Conservation (phyloP, 2,888 invertebrate genomes). For the Heliconius aoede region DNA sequence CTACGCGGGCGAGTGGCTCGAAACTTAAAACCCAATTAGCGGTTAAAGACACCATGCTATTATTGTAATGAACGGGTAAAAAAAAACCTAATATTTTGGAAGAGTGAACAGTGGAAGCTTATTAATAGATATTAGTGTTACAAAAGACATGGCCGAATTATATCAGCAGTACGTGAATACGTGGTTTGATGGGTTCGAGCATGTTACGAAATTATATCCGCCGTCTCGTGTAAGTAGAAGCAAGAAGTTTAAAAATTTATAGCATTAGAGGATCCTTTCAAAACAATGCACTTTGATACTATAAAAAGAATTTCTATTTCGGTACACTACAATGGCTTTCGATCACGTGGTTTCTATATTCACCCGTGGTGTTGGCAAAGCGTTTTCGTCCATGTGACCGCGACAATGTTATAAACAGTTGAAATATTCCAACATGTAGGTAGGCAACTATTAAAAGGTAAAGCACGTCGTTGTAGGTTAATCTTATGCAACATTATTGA, state of each 20-base stretch:
- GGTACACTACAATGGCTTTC: slow-evolving; percentile 23
- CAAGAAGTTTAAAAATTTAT: slow-evolving; percentile 30
- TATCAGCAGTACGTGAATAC: slow-evolving; percentile 64
- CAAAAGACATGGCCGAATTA: slow-evolving; percentile 81
- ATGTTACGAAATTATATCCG: slow-evolving; percentile 38
- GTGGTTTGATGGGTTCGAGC: slow-evolving; percentile 41
- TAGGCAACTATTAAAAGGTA: not conserved
- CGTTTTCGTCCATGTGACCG: slow-evolving; percentile 30
- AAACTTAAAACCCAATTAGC: slow-evolving; percentile 72
- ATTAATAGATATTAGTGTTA: slow-evolving; percentile 71
- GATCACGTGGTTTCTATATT: slow-evolving; percentile 36
- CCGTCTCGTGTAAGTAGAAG: slow-evolving; percentile 33
- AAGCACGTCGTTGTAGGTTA: not conserved
- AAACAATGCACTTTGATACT: slow-evolving; percentile 8
- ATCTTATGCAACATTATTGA: not conserved
- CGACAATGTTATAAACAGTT: slow-evolving; percentile 23
- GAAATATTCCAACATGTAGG: not conserved
- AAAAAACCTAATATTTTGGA: slow-evolving; percentile 73
- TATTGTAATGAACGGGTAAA: slow-evolving; percentile 70
- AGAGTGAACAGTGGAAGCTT: slow-evolving; percentile 67
- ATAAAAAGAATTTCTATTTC: slow-evolving; percentile 36
- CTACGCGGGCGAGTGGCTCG: slow-evolving; percentile 47
- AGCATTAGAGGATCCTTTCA: slow-evolving; percentile 11
- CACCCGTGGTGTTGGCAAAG: slow-evolving; percentile 15
- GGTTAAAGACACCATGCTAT: slow-evolving; percentile 79